Base-by-base conservation (phyloP, 1,140 invertebrate species). In the Drosophila sp. region DNA sequence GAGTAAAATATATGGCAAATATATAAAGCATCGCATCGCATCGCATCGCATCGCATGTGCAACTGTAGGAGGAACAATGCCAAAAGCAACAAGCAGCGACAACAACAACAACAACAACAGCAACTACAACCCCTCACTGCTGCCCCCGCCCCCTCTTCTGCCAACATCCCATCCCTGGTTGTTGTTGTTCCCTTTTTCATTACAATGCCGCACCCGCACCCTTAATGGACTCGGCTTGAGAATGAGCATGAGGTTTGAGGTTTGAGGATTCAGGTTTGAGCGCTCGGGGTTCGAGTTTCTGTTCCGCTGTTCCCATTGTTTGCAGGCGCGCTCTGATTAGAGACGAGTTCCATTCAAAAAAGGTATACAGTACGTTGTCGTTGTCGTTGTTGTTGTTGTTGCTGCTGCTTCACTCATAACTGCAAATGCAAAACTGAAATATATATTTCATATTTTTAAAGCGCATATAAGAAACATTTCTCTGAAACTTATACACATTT, bases 281-380 rank as follows among this genome's bases (percentile, higher is more conserved):
- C n/a, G n/a, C 14, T 51, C 14, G 34, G 57, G 46, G 32, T 36
- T 46, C 25, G 13, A 16, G 48, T 27, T 53, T 45, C 43, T 41
- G 40, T 45, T 27, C 48, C 61, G 51, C 50, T 57, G 63, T 59
- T 66, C 46, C 78, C 82, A 87, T 87, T 87, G 82, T 87, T 87
- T 87, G 82, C 82, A 87, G 82, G 78, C 83, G 82, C 83, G 78
- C 64, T 82, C 78, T 87, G 82, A 87, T 87, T 87, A 87, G 82
- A 87, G 74, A 78, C 70, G 63, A 72, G 74, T 64, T 54, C 63
- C 70, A 72, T 72, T 72, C 63, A 72, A 72, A 72, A 72, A 72
- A 72, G 69, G 69, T 72, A 72, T 66, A 29, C 62, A 32, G 43
- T 34, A n/a, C n/a, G n/a, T n/a, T n/a, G n/a, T n/a, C n/a, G n/a